phyloP scores from a whole-genome alignment of 2,888 invertebrate species.

The Lypha dubia region DNA sequence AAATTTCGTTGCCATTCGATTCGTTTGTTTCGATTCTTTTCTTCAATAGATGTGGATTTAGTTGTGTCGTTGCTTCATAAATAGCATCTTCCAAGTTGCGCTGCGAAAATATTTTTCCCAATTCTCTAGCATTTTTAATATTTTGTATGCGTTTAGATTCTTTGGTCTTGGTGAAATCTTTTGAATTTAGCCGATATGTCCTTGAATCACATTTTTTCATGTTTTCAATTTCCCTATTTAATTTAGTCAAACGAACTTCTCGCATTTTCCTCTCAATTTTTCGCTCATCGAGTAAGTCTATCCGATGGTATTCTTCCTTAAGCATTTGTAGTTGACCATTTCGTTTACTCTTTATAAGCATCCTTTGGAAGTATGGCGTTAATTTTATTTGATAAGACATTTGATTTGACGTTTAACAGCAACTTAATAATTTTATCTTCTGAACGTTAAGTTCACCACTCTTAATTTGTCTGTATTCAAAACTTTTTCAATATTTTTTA shows the following conservation, averaged over 20 bases:
- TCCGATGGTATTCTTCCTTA: conserved; percentile 79
- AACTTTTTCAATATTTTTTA: background rate
- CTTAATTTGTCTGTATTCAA: background rate
- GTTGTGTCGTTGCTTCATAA: background rate
- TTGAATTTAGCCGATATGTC: conserved; percentile 39
- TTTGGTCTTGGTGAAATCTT: conserved; percentile 45
- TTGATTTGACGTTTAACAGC: background rate
- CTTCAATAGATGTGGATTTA: background rate
- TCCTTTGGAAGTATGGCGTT: conserved; percentile 77
- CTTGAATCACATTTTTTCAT: conserved; percentile 74
- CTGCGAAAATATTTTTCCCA: conserved; percentile 77
- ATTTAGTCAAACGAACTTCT: conserved; percentile 76
- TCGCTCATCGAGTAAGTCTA: conserved; percentile 77
- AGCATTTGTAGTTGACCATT: conserved; percentile 78
- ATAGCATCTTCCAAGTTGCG: conserved; percentile 66
- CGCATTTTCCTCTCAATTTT: conserved; percentile 79
- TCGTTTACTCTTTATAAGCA: conserved; percentile 75
- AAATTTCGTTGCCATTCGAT: conserved; percentile 78
- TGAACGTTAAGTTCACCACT: background rate
- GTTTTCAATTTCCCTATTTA: conserved; percentile 78
- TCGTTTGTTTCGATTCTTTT: conserved; percentile 67
- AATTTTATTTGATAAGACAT: conserved; percentile 79
- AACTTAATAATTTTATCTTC: conserved; percentile 20
- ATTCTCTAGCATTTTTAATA: conserved; percentile 74
- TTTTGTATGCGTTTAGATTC: conserved; percentile 74